Conservation (phyloP, 2,888 invertebrate species). For the Phoronis australis region DNA sequence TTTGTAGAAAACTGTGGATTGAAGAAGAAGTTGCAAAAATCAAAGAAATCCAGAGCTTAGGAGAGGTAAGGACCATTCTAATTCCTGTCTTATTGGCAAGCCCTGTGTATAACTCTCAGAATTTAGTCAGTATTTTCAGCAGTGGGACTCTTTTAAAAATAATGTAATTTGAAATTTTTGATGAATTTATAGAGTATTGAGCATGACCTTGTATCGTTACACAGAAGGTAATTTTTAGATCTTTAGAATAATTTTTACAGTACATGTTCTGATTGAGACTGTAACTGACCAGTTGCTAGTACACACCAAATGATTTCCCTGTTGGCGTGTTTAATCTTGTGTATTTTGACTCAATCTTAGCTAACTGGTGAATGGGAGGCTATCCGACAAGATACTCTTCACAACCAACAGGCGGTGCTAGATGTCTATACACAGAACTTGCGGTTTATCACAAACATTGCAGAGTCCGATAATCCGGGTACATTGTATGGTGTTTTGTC, state of each 20-base stretch:
- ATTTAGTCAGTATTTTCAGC: background rate
- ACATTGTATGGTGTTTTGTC: too few species aligned
- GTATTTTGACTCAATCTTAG: background rate
- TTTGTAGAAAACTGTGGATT: conserved; percentile 79
- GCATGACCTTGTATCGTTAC: too few species aligned
- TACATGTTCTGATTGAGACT: too few species aligned
- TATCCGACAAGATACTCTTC: background rate
- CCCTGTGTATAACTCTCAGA: background rate
- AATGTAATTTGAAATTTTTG: too few species aligned
- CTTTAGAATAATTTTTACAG: too few species aligned
- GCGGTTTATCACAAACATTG: background rate
- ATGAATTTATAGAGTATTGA: too few species aligned
- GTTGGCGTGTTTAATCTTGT: too few species aligned
- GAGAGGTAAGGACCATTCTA: conserved; percentile 58
- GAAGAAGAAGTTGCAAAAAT: conserved; percentile 83
- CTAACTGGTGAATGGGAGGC: background rate
- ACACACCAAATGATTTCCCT: too few species aligned
- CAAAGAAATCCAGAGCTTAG: conserved; percentile 83
- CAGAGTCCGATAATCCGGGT: background rate
- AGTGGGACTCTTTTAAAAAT: background rate
- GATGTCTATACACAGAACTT: background rate
- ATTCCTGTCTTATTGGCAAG: background rate
- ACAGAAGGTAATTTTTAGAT: too few species aligned
- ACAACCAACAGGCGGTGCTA: background rate
- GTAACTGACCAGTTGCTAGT: too few species aligned